Percentiles rank a stretch among this genome's conserved stretches.
These are phyloP conservation scores for Ooceraea biroi DNA, from an alignment of 1,140 invertebrate genomes.

Conservation along the genomic window DNA sequence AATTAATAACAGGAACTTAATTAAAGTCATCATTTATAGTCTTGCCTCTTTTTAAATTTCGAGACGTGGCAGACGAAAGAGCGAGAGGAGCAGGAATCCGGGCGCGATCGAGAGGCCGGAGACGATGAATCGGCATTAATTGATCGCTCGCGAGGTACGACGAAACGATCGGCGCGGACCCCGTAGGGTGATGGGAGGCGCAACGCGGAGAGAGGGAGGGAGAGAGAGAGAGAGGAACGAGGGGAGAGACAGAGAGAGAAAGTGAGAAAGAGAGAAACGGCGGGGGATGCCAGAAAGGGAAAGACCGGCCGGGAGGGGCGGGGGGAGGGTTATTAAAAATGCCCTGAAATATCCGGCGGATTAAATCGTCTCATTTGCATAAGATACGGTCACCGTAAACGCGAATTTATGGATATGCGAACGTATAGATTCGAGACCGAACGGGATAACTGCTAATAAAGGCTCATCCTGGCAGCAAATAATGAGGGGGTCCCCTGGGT, in stretches of 20 bases:
- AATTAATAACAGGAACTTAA: slow-evolving; percentile 48
- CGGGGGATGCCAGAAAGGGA: slow-evolving; percentile 53
- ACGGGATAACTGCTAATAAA: slow-evolving; percentile 85
- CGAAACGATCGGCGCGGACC: slow-evolving; percentile 64
- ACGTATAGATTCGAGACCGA: slow-evolving; percentile 85
- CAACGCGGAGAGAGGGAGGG: neutral
- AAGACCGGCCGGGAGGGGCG: neutral
- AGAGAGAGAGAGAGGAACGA: slow-evolving; percentile 57
- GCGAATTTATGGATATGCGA: slow-evolving; percentile 85
- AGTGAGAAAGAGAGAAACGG: too few species aligned
- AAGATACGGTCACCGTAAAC: slow-evolving; percentile 85
- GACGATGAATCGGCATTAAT: slow-evolving; percentile 71
- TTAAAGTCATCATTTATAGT: slow-evolving; percentile 50
- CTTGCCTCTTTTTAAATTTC: slow-evolving; percentile 38
- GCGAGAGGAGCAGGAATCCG: slow-evolving; percentile 23
- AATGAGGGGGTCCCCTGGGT: slow-evolving; percentile 81
- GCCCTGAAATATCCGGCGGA: slow-evolving; percentile 82
- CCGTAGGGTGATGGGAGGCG: slow-evolving; percentile 63
- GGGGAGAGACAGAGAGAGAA: too few species aligned
- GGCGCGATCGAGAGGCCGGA: slow-evolving; percentile 52
- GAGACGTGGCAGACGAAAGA: slow-evolving; percentile 15
- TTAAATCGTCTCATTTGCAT: slow-evolving; percentile 86
- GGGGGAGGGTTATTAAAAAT: slow-evolving; percentile 81
- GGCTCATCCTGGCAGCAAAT: slow-evolving; percentile 82
- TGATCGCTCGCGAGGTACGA: slow-evolving; percentile 65